Conservation (phyloP, 2,888 invertebrate species). For the Campaea margaritaria region DNA sequence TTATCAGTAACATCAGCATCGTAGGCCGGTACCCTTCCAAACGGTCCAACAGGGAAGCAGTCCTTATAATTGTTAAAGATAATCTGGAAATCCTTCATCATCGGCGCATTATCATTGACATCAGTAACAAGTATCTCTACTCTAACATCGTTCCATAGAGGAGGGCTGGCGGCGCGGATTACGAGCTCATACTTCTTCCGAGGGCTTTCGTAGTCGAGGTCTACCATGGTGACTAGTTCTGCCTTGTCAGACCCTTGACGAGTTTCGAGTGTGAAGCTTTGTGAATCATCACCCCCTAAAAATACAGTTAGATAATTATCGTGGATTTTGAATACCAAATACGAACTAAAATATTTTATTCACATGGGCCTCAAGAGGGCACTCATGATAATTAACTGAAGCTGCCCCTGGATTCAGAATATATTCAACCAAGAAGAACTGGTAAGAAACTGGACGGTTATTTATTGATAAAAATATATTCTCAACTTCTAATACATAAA, state of each 20-base stretch:
- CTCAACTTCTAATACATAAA: no score
- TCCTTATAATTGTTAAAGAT: constrained; percentile 98
- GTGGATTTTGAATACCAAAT: no score
- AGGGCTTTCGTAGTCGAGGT: constrained; percentile 98
- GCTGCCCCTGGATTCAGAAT: no score
- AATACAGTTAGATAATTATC: no score
- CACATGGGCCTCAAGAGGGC: no score
- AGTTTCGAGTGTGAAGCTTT: constrained; percentile 92
- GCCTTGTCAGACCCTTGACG: constrained; percentile 94
- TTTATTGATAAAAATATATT: no score
- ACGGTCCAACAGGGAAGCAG: constrained; percentile 96
- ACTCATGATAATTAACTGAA: no score
- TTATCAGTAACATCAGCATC: constrained; percentile 98
- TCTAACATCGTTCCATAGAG: constrained; percentile 94
- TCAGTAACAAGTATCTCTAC: constrained; percentile 96
- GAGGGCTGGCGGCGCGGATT: constrained; percentile 95
- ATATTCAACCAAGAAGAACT: no score
- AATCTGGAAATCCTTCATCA: constrained; percentile 95
- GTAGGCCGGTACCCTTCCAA: constrained; percentile 96
- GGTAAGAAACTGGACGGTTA: no score
- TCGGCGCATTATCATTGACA: constrained; percentile 97
- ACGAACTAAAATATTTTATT: no score
- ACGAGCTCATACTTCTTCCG: constrained; percentile 95
- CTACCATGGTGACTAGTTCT: constrained; percentile 94
- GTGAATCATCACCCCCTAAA: constrained; percentile 93